phyloP scores from a whole-genome alignment of 2,888 invertebrate genomes.

The Meganola albula region DNA sequence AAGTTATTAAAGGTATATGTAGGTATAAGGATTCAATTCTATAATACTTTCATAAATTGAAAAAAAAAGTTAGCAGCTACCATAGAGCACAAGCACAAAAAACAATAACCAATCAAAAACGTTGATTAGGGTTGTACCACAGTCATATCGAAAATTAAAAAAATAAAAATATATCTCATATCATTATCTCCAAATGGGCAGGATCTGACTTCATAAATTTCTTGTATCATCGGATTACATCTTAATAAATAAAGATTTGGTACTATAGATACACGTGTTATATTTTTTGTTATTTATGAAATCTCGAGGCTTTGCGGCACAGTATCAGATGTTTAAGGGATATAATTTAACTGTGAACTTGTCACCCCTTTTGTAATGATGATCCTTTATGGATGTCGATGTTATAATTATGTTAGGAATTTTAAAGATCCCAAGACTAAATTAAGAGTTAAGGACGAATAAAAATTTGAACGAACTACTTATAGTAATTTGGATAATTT shows the following conservation, averaged over 20 bases:
- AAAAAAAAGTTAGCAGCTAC: too few species aligned
- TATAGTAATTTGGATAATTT: too few species aligned
- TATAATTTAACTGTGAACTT: slow-evolving; percentile 60
- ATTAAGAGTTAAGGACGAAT: too few species aligned
- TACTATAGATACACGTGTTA: slow-evolving; percentile 50
- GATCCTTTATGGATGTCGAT: slow-evolving; percentile 34
- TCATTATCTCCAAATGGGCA: slow-evolving; percentile 53
- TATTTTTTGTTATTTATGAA: slow-evolving; percentile 63
- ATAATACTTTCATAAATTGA: too few species aligned
- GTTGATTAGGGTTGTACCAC: slow-evolving; percentile 26
- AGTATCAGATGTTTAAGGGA: slow-evolving; percentile 58
- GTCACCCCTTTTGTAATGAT: slow-evolving; percentile 44
- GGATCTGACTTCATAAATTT: slow-evolving; percentile 55
- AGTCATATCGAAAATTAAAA: slow-evolving; percentile 26
- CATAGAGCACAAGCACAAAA: slow-evolving; percentile 4
- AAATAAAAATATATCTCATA: slow-evolving; percentile 39
- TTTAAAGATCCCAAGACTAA: too few species aligned
- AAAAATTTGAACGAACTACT: too few species aligned
- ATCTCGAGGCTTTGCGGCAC: slow-evolving; percentile 45
- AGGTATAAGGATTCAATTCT: slow-evolving; percentile 14
- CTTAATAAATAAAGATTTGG: slow-evolving; percentile 69
- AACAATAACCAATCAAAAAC: slow-evolving; percentile 17
- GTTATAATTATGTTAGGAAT: background rate
- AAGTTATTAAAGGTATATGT: too few species aligned
- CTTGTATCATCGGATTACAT: slow-evolving; percentile 54